Conservation (phyloP, 1,140 invertebrate species). For the Drosophila oshimai region DNA sequence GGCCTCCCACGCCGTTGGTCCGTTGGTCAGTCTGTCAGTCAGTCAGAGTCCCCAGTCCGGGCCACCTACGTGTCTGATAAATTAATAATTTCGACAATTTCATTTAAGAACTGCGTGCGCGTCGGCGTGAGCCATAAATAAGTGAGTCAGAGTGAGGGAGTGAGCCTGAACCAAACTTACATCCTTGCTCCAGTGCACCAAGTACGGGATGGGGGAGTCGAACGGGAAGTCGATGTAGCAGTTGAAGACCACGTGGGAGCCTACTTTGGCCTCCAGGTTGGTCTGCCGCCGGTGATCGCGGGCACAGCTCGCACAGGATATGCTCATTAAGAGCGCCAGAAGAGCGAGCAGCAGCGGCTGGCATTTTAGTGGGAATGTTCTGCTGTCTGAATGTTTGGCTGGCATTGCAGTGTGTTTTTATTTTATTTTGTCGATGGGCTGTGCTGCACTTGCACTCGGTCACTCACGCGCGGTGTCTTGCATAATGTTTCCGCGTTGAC, state of each 20-base stretch:
- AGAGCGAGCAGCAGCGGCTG: not conserved
- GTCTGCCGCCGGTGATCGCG: conserved; percentile 85
- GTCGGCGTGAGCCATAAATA: conserved; percentile 28
- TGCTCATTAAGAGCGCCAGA: conserved; percentile 60
- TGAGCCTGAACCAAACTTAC: conserved; percentile 85
- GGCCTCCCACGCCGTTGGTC: not conserved
- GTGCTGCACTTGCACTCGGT: conserved; percentile 37
- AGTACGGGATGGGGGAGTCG: conserved; percentile 92
- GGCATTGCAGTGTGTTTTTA: conserved; percentile 13
- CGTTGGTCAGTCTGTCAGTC: not conserved
- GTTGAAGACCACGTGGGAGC: conserved; percentile 93
- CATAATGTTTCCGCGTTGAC: conserved; percentile 34
- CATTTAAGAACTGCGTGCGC: conserved; percentile 48
- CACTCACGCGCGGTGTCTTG: conserved; percentile 17
- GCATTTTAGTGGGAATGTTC: conserved; percentile 8
- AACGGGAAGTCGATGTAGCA: conserved; percentile 96
- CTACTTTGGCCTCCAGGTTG: conserved; percentile 90
- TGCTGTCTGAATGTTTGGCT: not conserved
- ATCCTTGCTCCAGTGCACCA: conserved; percentile 95
- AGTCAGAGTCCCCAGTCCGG: not conserved
- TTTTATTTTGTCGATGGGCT: not conserved
- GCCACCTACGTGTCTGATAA: conserved; percentile 60
- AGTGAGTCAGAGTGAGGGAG: conserved; percentile 2
- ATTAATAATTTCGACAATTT: conserved; percentile 71
- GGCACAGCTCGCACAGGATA: conserved; percentile 65